phyloP scores from a whole-genome alignment of 2,888 invertebrate species.

The Tinea trinotella region DNA sequence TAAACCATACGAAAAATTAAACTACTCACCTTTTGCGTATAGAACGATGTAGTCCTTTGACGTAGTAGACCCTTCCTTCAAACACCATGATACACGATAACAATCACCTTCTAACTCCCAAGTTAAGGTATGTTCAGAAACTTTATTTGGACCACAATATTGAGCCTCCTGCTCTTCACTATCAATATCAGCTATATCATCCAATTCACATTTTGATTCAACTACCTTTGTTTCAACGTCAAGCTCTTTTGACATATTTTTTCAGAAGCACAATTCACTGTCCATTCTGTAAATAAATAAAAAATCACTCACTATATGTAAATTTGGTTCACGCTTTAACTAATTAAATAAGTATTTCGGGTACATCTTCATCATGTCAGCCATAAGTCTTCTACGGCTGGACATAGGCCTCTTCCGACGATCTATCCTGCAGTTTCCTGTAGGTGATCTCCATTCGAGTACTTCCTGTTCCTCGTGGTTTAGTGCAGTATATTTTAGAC shows the following conservation, averaged over 20 bases:
- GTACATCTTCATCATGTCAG: no score
- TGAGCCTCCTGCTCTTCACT: background rate
- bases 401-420: no score
- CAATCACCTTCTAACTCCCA: constrained; percentile 56
- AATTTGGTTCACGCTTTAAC: no score
- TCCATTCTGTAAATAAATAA: constrained; percentile 11
- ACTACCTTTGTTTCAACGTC: background rate
- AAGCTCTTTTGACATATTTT: constrained; percentile 13
- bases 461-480: no score
- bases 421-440: no score
- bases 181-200: constrained; percentile 1
- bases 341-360: no score
- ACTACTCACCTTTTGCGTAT: constrained; percentile 60
- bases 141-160: constrained; percentile 15
- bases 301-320: no score
- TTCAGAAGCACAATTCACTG: background rate
- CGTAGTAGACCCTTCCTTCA: constrained; percentile 49
- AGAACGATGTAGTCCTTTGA: constrained; percentile 67
- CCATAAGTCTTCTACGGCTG: no score
- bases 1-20: no score
- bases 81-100: constrained; percentile 57
- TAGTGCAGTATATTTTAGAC: no score
- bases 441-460: no score
- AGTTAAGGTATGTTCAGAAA: constrained; percentile 28
- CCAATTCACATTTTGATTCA: constrained; percentile 17